Percentiles rank a stretch among this genome's conserved stretches.
phyloP scores from a whole-genome alignment of 2,113 vertebrate species.

The Himantopus leucocephalus region DNA sequence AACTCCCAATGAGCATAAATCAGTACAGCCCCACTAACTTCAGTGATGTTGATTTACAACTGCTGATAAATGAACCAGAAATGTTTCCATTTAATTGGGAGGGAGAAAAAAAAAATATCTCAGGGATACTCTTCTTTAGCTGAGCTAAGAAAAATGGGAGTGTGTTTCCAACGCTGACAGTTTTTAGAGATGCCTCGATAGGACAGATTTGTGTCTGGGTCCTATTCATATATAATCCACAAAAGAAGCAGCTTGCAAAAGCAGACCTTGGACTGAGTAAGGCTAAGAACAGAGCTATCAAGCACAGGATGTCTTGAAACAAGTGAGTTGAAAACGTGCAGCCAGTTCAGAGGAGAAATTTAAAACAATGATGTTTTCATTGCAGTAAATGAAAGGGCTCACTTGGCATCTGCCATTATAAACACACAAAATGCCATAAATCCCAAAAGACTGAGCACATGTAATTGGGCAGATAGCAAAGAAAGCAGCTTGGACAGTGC shows the following conservation, averaged over 20 bases:
- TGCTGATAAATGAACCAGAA: background rate
- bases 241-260: background rate
- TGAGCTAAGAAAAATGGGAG: background rate
- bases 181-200: background rate
- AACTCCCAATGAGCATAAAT: background rate
- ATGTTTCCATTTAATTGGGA: constrained; percentile 8
- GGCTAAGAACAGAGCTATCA: background rate
- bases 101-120: background rate
- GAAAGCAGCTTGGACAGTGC: background rate
- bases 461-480: background rate
- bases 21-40: background rate
- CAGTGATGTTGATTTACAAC: background rate
- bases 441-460: background rate
- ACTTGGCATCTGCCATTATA: background rate
- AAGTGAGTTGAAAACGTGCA: background rate
- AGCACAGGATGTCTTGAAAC: background rate
- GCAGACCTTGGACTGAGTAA: background rate
- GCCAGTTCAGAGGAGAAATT: constrained; percentile 22
- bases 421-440: constrained; percentile 6
- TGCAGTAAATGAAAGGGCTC: background rate
- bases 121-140: background rate
- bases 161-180: background rate
- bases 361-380: background rate
- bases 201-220: background rate
- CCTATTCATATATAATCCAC: background rate